Base-by-base conservation (phyloP, 1,140 invertebrate species). In the Acromyrmex heyeri region DNA sequence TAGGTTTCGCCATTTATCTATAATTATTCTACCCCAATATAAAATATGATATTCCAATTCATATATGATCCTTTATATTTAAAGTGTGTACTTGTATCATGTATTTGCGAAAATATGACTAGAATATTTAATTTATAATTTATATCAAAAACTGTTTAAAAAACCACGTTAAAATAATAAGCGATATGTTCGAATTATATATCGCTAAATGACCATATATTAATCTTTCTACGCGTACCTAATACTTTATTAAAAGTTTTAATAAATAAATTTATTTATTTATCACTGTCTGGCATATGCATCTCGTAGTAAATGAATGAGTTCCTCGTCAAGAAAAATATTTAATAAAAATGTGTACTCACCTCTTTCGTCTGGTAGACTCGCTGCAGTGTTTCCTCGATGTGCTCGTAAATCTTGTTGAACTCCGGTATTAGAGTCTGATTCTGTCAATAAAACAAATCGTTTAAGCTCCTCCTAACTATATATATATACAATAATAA, bases 181-280 rank as follows among this genome's bases (percentile, higher is more conserved):
- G 38, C 38, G 21, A 77, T 30, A 27, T 27, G 38, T 59, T 18
- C 6, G 18, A 44, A 4, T 10, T 77, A 1, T 18, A 62, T 77
- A 64, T 62, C 24, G 38, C 44, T 21, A 77, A 64, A 77, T 12
- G 10, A 77, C 16, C 34, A 77, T 44, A 62, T 27, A 16, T 77
- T 50, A 64, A 62, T 62, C 16, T 62, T 48, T 50, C 24, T 77
- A 75, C 12, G 18, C 7, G 14, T 85, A 79, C 10, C n/a, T 55
- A 64, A 76, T 85, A 85, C 38, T 82, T 82, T 90, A 21, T 90
- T 92, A 90, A 77, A 87, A 89, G 85, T 90, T 76, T 86, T 88
- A 82, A 92, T 93, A 67, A 65, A 38, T 55, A 93, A 91, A 91
- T 88, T 75, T 92, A 93, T 91, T 94, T 93, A 93, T 93, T 93